These are phyloP conservation scores for Drosophila asahinai DNA, from an alignment of 1,140 invertebrate genomes.

Conservation along the genomic window DNA sequence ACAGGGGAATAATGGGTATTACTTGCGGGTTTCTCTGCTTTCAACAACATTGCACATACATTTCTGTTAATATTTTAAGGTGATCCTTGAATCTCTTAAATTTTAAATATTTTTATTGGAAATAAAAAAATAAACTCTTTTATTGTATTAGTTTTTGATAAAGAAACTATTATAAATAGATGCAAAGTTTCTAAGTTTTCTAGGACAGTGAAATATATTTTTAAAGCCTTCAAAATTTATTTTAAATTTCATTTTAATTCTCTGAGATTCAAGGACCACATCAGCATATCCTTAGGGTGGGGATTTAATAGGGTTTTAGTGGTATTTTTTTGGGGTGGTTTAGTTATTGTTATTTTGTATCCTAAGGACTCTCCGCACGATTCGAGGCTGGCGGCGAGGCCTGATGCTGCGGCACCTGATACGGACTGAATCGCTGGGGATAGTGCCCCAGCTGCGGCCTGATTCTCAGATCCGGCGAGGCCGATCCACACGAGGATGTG, in stretches of 20 bases:
- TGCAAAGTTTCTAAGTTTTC: no score
- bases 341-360: background rate
- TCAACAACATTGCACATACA: conserved; percentile 74
- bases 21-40: conserved; percentile 27
- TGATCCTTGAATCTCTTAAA: background rate
- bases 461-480: conserved; percentile 78
- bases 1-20: conserved; percentile 32
- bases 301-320: conserved; percentile 1
- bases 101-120: no score
- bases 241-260: no score
- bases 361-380: conserved; percentile 67
- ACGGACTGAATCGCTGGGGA: conserved; percentile 84
- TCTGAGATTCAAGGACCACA: conserved; percentile 1
- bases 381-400: conserved; percentile 65
- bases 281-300: conserved; percentile 8
- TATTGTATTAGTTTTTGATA: no score
- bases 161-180: no score
- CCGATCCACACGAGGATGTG: conserved; percentile 73
- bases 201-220: background rate
- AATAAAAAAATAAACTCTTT: no score
- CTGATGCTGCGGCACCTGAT: conserved; percentile 80
- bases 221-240: no score
- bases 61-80: conserved; percentile 45
- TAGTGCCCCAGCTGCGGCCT: conserved; percentile 70
- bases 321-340: conserved; percentile 22